Percentiles rank a stretch among this genome's conserved stretches.
Evolutionary conservation across 2,113 vertebrate genomes (phyloP).

Genomic region (Myotis lucifugus): DNA sequence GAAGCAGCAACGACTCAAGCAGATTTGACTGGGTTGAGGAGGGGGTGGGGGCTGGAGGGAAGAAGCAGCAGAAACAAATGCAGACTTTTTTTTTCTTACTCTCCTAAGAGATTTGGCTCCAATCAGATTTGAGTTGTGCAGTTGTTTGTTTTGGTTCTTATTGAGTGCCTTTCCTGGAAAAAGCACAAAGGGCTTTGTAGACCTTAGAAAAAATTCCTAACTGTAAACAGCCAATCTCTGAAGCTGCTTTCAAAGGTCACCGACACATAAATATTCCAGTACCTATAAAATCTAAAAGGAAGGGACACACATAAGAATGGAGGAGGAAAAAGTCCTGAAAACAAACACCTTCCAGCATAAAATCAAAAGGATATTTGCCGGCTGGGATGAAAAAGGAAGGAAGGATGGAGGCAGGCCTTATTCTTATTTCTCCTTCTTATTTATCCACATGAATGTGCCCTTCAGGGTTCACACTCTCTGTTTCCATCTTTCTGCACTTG

Average conservation of each 20-base stretch:
- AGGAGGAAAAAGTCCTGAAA: not conserved
- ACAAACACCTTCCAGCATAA: not conserved
- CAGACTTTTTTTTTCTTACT: not conserved
- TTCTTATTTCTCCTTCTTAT: not conserved
- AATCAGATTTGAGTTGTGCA: slow-evolving; percentile 46
- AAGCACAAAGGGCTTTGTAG: slow-evolving; percentile 68
- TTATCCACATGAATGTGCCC: not conserved
- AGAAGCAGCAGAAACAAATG: slow-evolving; percentile 44
- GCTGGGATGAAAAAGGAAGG: not conserved
- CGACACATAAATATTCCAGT: slow-evolving; percentile 59
- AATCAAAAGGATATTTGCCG: not conserved
- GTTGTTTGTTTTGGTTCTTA: slow-evolving; percentile 80
- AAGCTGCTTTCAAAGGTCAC: slow-evolving; percentile 58
- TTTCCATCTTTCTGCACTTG: slow-evolving; percentile 54
- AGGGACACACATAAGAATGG: not conserved
- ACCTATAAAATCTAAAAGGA: slow-evolving; percentile 68
- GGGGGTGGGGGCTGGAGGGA: not conserved
- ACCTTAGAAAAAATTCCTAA: slow-evolving; percentile 66
- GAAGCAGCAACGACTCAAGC: not conserved
- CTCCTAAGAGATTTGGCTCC: slow-evolving; percentile 63
- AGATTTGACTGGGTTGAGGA: not conserved
- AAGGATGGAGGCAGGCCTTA: not conserved
- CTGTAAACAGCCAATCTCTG: slow-evolving; percentile 69
- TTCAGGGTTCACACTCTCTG: slow-evolving; percentile 13
- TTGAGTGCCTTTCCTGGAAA: slow-evolving; percentile 73